Evolutionary conservation across 2,888 invertebrate species (phyloP).

Genomic region (Andrena trimmerana): DNA sequence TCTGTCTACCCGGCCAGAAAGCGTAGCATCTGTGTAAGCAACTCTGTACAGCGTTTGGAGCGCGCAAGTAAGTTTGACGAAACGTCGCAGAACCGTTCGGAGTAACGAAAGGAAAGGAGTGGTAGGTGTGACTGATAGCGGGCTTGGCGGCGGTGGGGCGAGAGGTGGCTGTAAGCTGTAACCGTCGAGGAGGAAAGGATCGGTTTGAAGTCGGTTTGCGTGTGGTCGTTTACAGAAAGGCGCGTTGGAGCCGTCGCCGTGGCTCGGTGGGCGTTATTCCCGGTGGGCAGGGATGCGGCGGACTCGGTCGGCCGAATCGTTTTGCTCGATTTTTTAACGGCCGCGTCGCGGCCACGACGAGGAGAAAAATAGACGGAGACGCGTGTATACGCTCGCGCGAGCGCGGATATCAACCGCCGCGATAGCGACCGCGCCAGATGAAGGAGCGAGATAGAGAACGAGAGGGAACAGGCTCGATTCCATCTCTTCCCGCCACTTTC

Average conservation of each 20-base stretch:
- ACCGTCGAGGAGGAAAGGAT: background rate
- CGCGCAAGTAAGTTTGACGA: no score
- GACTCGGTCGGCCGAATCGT: slow-evolving; percentile 49
- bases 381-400: background rate
- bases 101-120: background rate
- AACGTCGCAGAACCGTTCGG: background rate
- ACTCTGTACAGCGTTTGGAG: no score
- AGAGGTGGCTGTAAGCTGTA: background rate
- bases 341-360: slow-evolving; percentile 63
- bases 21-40: no score
- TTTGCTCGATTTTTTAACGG: slow-evolving; percentile 80
- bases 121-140: background rate
- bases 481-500: slow-evolving; percentile 10
- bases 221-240: slow-evolving; percentile 34
- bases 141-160: background rate
- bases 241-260: slow-evolving; percentile 34
- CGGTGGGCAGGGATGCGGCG: slow-evolving; percentile 48
- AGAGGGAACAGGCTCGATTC: slow-evolving; percentile 9
- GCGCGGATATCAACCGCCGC: slow-evolving; percentile 13
- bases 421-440: background rate
- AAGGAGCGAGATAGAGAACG: background rate
- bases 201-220: slow-evolving; percentile 23
- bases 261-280: slow-evolving; percentile 66
- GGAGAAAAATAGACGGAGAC: slow-evolving; percentile 44
- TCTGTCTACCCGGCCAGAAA: background rate